Evolutionary conservation across 2,113 vertebrate genomes (phyloP).

Genomic region (Fulmarus glacialis): DNA sequence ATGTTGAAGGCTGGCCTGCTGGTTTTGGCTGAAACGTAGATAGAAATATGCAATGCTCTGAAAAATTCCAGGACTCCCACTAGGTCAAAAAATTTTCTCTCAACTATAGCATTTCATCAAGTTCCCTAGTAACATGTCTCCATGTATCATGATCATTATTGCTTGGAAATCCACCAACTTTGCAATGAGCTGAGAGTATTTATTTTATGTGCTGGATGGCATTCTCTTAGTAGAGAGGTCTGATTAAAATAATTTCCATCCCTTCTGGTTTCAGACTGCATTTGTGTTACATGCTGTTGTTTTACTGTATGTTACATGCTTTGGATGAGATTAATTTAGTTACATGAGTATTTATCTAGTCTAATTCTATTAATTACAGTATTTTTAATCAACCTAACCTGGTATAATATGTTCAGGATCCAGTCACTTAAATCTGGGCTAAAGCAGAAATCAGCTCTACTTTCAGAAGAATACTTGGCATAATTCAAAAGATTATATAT

Average conservation of each 20-base stretch:
- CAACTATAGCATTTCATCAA: slow-evolving; percentile 23
- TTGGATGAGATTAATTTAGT: neutral
- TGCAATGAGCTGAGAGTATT: neutral
- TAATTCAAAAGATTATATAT: neutral
- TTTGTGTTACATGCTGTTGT: neutral
- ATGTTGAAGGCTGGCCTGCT: slow-evolving; percentile 49
- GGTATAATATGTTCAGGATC: neutral
- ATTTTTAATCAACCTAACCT: neutral
- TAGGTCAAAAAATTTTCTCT: slow-evolving; percentile 12
- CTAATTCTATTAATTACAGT: neutral
- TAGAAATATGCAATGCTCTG: slow-evolving; percentile 41
- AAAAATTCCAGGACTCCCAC: slow-evolving; percentile 70
- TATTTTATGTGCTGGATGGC: neutral
- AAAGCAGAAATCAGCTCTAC: neutral
- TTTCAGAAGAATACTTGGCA: neutral
- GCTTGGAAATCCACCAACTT: slow-evolving; percentile 39
- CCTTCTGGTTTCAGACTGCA: neutral
- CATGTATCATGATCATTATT: slow-evolving; percentile 8
- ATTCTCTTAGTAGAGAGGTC: neutral
- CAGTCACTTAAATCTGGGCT: neutral
- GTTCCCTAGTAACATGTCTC: slow-evolving; percentile 13
- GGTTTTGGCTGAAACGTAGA: slow-evolving; percentile 43
- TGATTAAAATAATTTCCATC: neutral
- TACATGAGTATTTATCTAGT: neutral
- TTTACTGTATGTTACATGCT: neutral